Percentiles rank a stretch among this genome's conserved stretches.
Conservation (phyloP, 2,888 invertebrate genomes). For the Scaptomyza reducta region DNA sequence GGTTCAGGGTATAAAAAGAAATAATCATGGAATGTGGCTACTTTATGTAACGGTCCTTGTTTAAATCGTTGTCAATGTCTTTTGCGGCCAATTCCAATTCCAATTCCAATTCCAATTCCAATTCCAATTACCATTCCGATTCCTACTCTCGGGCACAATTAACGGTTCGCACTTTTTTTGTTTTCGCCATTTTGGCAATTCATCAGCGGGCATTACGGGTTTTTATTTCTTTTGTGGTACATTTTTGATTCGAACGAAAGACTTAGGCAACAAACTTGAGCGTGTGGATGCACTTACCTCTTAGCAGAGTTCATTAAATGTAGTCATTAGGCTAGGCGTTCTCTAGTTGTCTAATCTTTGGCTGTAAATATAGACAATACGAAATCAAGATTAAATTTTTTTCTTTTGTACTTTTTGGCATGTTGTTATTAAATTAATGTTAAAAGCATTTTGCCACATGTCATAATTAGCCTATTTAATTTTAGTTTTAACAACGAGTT, state of each 20-base stretch:
- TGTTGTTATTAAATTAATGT: constrained; percentile 16
- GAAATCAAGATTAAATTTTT: constrained; percentile 18
- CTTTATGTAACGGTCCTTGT: constrained; percentile 75
- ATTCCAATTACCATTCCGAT: neutral
- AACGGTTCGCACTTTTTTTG: constrained; percentile 43
- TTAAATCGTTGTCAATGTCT: constrained; percentile 55
- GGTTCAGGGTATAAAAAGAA: no score
- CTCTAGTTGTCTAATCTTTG: constrained; percentile 52
- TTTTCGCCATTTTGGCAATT: constrained; percentile 17
- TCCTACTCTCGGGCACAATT: constrained; percentile 32
- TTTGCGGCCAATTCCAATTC: constrained; percentile 26
- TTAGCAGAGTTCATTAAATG: constrained; percentile 43
- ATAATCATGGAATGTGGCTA: constrained; percentile 21
- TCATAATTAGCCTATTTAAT: constrained; percentile 31
- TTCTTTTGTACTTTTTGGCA: neutral
- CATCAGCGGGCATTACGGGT: constrained; percentile 10
- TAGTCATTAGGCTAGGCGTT: constrained; percentile 24
- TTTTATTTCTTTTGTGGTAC: neutral
- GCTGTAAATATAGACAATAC: constrained; percentile 53
- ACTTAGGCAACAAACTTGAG: constrained; percentile 54
- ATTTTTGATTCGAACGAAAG: constrained; percentile 36
- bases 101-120: neutral
- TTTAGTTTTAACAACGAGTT: neutral
- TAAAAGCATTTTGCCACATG: constrained; percentile 28
- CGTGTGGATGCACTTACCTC: constrained; percentile 57